These are phyloP conservation scores for Heteronetta atricapilla DNA, from an alignment of 2,113 vertebrate species.

Conservation along the genomic window DNA sequence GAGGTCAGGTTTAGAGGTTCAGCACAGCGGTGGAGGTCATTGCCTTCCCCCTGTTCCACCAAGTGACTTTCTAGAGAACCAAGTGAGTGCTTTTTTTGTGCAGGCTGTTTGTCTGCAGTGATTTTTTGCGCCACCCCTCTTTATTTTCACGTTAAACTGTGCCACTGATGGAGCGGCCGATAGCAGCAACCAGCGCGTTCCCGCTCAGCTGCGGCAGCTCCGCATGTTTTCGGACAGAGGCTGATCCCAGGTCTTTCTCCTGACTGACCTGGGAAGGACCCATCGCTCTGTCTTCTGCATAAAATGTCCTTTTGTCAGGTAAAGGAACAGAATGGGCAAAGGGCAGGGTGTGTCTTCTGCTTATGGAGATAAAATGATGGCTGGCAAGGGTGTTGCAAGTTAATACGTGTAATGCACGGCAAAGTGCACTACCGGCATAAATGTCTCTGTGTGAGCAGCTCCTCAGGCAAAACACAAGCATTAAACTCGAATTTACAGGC, in stretches of 20 bases:
- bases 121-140: background rate
- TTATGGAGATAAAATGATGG: background rate
- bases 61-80: background rate
- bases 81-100: background rate
- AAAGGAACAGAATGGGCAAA: fast-evolving
- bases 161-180: background rate
- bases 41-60: background rate
- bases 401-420: background rate
- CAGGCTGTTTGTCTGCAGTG: background rate
- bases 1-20: background rate
- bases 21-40: background rate
- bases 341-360: background rate
- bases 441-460: background rate
- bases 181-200: background rate
- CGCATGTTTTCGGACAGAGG: background rate
- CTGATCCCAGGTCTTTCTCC: background rate
- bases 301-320: background rate
- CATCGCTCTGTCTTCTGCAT: background rate
- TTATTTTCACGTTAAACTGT: constrained; percentile 4
- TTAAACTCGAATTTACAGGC: background rate
- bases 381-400: background rate
- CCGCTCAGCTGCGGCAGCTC: background rate
- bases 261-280: background rate
- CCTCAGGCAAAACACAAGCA: background rate
- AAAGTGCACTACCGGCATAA: background rate